Conservation (phyloP, 92 coral and sea anemone species). For the Zoanthus gigantus region DNA sequence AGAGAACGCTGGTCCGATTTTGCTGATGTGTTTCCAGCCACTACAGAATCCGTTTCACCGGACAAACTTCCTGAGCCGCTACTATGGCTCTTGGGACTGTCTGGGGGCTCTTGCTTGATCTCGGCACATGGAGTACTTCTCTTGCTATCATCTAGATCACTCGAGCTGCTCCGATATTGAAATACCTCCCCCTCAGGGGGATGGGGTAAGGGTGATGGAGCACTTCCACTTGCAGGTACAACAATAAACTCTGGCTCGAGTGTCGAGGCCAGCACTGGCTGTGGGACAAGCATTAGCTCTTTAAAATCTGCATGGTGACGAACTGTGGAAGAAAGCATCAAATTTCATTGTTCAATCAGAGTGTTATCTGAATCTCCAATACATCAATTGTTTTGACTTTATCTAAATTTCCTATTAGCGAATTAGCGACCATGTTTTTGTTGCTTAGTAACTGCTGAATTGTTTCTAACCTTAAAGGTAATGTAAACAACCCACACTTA, state of each 20-base stretch:
- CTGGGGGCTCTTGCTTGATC: slow-evolving; percentile 32
- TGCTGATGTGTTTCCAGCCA: not conserved
- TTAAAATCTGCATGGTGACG: slow-evolving; percentile 43
- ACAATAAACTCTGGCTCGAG: slow-evolving; percentile 91
- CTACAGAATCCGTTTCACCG: not conserved
- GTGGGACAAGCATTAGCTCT: slow-evolving; percentile 87
- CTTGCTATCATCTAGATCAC: slow-evolving; percentile 28
- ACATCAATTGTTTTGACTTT: not conserved
- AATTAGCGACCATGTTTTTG: too few species aligned
- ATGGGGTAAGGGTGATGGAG: slow-evolving; percentile 15
- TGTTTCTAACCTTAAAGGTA: too few species aligned
- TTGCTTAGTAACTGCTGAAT: too few species aligned
- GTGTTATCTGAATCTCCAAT: not conserved
- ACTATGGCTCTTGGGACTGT: slow-evolving; percentile 2
- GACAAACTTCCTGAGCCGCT: not conserved
- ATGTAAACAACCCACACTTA: too few species aligned
- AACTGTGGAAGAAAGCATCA: slow-evolving; percentile 4
- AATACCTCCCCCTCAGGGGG: slow-evolving; percentile 10
- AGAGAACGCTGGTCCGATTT: not conserved
- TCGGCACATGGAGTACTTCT: slow-evolving; percentile 12
- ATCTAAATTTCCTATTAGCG: too few species aligned
- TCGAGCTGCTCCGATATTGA: slow-evolving; percentile 17
- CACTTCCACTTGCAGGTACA: slow-evolving; percentile 72
- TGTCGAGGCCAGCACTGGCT: slow-evolving; percentile 84
- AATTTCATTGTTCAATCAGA: too few species aligned